Conservation (phyloP, 2,888 invertebrate genomes). For the Ichneumoninae sp. region DNA sequence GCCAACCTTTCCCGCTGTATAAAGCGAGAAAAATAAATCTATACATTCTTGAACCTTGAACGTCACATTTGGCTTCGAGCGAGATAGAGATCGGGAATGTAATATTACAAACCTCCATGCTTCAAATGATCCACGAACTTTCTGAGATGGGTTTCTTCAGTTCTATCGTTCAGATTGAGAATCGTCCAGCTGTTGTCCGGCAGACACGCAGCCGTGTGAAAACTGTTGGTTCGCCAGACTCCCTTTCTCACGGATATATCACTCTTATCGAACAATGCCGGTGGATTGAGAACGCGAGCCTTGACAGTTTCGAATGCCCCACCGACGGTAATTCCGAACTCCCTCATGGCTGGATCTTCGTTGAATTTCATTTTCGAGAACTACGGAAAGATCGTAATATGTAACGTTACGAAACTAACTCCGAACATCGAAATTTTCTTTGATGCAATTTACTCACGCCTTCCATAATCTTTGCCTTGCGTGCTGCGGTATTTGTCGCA, state of each 20-base stretch:
- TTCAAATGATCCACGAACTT: conserved; percentile 71
- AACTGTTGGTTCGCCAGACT: conserved; percentile 83
- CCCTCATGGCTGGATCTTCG: conserved; percentile 87
- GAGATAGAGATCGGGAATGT: neutral
- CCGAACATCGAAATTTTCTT: neutral
- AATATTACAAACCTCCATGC: conserved; percentile 75
- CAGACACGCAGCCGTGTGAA: conserved; percentile 76
- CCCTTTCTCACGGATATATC: conserved; percentile 81
- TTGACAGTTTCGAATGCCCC: conserved; percentile 90
- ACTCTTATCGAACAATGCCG: conserved; percentile 88
- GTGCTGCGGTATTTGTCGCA: conserved; percentile 91
- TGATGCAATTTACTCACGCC: conserved; percentile 85
- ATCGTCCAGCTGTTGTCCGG: conserved; percentile 84
- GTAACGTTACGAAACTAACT: neutral
- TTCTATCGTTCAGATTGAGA: conserved; percentile 80
- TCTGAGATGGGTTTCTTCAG: conserved; percentile 68
- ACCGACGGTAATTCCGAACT: conserved; percentile 93
- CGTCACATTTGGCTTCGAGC: neutral
- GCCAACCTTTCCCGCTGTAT: conserved; percentile 66
- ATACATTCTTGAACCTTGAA: neutral
- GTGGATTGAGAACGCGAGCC: conserved; percentile 92
- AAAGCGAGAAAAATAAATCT: neutral
- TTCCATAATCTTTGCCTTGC: conserved; percentile 92
- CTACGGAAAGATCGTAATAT: conserved; percentile 56
- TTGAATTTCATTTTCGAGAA: conserved; percentile 81